Evolutionary conservation across 2,888 invertebrate species (phyloP).

Genomic region (Entomobrya proxima): DNA sequence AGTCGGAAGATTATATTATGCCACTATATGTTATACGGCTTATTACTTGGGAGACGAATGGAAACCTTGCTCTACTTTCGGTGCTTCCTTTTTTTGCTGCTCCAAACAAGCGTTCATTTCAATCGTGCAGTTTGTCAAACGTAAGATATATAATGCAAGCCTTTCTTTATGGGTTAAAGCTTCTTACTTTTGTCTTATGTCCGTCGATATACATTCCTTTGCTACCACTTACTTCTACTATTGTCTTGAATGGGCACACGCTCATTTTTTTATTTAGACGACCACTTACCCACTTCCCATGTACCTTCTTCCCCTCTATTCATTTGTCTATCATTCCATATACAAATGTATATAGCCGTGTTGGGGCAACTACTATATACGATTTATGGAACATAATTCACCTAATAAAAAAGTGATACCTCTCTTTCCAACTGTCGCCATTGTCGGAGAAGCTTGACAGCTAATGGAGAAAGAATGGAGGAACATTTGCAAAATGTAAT

Average conservation of each 20-base stretch:
- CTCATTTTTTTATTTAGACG: neutral
- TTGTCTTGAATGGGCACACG: neutral
- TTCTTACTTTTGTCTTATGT: neutral
- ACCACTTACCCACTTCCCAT: too few species aligned
- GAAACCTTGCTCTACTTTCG: conserved; percentile 44
- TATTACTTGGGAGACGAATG: conserved; percentile 18
- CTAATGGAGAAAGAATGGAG: conserved; percentile 38
- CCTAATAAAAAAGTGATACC: conserved; percentile 23
- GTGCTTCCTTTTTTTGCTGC: neutral
- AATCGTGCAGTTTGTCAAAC: conserved; percentile 39
- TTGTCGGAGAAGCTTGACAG: conserved; percentile 19
- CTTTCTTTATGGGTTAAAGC: neutral
- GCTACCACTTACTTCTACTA: too few species aligned
- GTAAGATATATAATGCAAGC: conserved; percentile 10
- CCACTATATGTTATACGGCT: neutral
- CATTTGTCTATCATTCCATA: neutral
- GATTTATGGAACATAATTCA: neutral
- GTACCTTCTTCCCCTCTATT: neutral
- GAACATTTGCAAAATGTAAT: conserved; percentile 34
- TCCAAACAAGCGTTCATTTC: conserved; percentile 5
- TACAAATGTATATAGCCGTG: neutral
- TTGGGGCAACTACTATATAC: neutral
- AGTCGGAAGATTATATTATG: conserved; percentile 1
- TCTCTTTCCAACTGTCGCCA: neutral
- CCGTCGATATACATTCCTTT: neutral